phyloP scores from a whole-genome alignment of 92 coral and sea anemone genomes.

The Paragorgia papillata region DNA sequence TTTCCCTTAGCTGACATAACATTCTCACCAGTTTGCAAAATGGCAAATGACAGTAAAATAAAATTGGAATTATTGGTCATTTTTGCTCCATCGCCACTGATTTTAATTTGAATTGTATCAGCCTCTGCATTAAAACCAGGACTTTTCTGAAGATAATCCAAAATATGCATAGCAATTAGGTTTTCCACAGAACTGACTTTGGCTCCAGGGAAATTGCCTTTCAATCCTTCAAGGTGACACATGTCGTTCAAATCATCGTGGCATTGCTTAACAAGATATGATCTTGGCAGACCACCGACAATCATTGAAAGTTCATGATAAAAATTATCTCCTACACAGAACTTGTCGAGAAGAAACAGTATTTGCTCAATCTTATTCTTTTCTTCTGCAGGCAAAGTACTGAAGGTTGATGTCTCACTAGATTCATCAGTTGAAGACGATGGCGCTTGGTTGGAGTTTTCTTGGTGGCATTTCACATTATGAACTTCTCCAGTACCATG shows the following conservation, averaged over 20 bases:
- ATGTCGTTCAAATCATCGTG: neutral
- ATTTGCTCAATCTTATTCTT: neutral
- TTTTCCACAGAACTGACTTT: neutral
- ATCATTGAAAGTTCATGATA: conserved; percentile 12
- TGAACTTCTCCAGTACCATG: too few relatives aligned
- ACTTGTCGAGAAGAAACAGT: neutral
- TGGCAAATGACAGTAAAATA: conserved; percentile 48
- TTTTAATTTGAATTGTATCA: conserved; percentile 46
- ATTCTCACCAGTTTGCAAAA: conserved; percentile 43
- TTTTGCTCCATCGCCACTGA: conserved; percentile 57
- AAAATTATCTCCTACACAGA: conserved; percentile 1
- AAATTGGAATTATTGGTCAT: conserved; percentile 54
- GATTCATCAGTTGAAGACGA: too few relatives aligned
- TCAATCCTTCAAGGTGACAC: conserved; percentile 3
- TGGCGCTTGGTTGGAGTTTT: too few relatives aligned
- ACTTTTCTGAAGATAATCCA: too few relatives aligned
- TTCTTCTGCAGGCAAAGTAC: neutral
- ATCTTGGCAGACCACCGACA: conserved; percentile 6
- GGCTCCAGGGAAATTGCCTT: conserved; percentile 1
- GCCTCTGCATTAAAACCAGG: neutral
- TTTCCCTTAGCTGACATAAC: conserved; percentile 60
- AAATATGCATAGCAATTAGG: too few relatives aligned
- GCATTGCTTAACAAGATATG: neutral
- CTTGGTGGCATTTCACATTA: too few relatives aligned
- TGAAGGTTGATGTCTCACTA: too few relatives aligned